Base-by-base conservation (phyloP, 2,797 vertebrate species). In the Crenuchus spilurus region DNA sequence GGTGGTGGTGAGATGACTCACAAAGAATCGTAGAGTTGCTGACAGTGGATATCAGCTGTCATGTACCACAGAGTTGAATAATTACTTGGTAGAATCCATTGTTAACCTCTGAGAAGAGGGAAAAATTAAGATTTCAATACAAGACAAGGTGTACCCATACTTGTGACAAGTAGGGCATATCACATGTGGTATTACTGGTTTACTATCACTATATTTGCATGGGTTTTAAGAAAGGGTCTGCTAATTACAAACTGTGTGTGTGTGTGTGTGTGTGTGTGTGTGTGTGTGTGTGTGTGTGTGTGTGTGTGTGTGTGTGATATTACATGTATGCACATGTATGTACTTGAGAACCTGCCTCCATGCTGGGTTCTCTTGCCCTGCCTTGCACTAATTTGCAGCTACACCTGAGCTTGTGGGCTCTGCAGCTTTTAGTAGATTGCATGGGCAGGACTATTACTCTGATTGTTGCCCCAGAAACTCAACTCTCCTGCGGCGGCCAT, bases 381-480 rank as follows among this genome's bases (percentile, higher is more conserved):
- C 83, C 82, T 85, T 76, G n/a, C 39, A 83, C 77, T 92, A 91
- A 92, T 92, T 90, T 89, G 88, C 81, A 26, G 83, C 76, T 83
- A 85, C 87, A 90, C 87, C 89, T 90, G 87, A 82, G 83, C 85
- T 84, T 77, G 74, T 84, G 85, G 85, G 87, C 90, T 87, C 71
- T 82, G 62, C 85, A 86, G 90, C 91, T 91, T 92, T 93, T 92
- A 92, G 89, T 87, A 89, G 88, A 94, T 93, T 93, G 90, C 86
- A 88, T 87, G 84, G 86, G 88, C 84, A 83, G 86, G 84, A 90
- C 91, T 90, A 90, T 90, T 91, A 91, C 85, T 84, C 83, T 90
- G 90, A 92, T 91, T 92, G 90, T 90, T 91, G 85, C 77, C 88
- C 88, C 82, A 85, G 86, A 91, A 90, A 88, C 80, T 84, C 85